Base-by-base conservation (phyloP, 1,140 invertebrate species). In the Luehdorfia chinensis region DNA sequence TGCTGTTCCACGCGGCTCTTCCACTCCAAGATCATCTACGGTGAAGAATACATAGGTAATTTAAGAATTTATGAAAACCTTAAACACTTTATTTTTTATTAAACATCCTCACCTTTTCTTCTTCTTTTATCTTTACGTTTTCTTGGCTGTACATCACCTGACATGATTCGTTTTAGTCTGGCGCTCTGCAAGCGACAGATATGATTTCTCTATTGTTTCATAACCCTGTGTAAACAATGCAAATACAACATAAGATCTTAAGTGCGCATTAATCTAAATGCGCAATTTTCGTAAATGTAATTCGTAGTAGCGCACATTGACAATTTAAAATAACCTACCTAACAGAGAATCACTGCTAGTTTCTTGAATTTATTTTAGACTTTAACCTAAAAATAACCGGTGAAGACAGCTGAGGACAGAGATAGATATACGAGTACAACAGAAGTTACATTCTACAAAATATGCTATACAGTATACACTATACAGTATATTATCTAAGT, bases 41-140 rank as follows among this genome's bases (percentile, higher is more conserved):
- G 14, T n/a, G n/a, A n/a, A n/a, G n/a, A 36, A 16, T 25, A 27
- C 7, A 39, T 5, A 8, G 6, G 2, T n/a, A 27, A 16, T 50
- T 9, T 28, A 31, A 9, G 5, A 23, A 45, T 28, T 21, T 5
- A 47, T n/a, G n/a, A n/a, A 23, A 32, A 43, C 8, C 12, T 5
- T 11, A 5, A 13, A 16, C 14, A 43, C 6, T 19, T 15, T 19
- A n/a, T 16, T 28, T 5, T 11, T 36, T 1, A 4, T 18, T 0
- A 11, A 43, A 28, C 16, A 19, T 50, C 30, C 19, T 87, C 88
- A 93, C 92, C 92, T 91, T 91, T 92, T 77, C 90, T 92, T 70
- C 88, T 90, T 70, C 89, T 90, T 68, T 92, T 93, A 64, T 93
- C 91, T 77, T 91, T 92, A 56, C 92, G 88, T 78, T 92, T 93